Evolutionary conservation across 2,113 vertebrate genomes (phyloP), one percentile per base, ranked within the genome.

Genomic region (Archocentrus centrarchus): DNA sequence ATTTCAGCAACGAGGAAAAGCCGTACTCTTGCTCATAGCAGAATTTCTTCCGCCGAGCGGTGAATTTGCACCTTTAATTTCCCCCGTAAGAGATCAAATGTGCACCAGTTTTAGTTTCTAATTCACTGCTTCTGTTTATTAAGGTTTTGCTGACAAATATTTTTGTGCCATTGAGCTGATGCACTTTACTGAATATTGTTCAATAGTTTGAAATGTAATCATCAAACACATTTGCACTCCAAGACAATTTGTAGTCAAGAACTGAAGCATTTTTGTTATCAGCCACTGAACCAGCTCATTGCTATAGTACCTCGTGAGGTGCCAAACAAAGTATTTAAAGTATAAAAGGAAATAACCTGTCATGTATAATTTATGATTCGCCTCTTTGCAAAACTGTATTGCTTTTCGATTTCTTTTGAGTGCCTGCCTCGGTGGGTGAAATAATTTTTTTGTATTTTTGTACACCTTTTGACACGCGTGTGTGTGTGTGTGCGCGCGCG

Each of bases 331-430:
- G 76, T 86, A 81, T 79, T 85, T 83, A 80, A 85, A 86, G 81
- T 76, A 86, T 73, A 61, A 88, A 89, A 80, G 66, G 47, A 86
- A 87, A 89, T 83, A 84, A 85, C 66, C 39, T 88, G 75, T 83
- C 87, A 88, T 83, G 68, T 84, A 84, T 92, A 87, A 91, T 91
- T 91, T 86, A 93, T 85, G 84, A 89, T 80, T 64, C 2, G 10
- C 60, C 37, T 77, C 62, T 84, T 82, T 83, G 20, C 22, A 76
- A 86, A 86, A 75, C 24, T 62, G n/a, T 73, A 30, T 24, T 63
- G 27, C 22, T 57, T 76, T 47, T 88, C 1, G 15, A 83, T 81
- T 88, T 55, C 24, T 78, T 39, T 76, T 64, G 68, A 77, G 63
- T 44, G 62, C 20, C 59, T 32, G n/a, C 55, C 57, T 85, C 75